These are phyloP conservation scores for Agrochola litura DNA, from an alignment of 2,888 invertebrate genomes.

Conservation along the genomic window DNA sequence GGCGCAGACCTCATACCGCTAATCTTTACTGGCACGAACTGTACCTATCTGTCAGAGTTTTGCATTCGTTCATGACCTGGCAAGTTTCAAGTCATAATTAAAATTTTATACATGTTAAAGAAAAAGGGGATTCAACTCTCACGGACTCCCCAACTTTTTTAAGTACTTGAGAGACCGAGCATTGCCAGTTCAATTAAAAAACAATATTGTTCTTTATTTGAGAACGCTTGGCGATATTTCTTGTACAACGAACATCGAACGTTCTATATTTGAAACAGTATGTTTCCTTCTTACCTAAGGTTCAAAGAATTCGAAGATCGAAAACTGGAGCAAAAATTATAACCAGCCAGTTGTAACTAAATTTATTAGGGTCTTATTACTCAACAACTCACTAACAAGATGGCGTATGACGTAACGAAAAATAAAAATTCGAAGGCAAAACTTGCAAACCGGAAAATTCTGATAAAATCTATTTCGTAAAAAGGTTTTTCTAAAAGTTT, in stretches of 20 bases:
- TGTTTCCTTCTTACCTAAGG: background rate
- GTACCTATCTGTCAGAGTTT: too few species aligned
- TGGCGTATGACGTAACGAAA: conserved; percentile 8
- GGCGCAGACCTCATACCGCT: too few species aligned
- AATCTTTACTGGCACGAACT: too few species aligned
- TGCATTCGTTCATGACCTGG: too few species aligned
- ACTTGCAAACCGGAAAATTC: conserved; percentile 7
- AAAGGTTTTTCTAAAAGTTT: conserved; percentile 25
- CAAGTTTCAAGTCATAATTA: too few species aligned
- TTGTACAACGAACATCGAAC: background rate
- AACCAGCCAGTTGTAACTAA: conserved; percentile 21
- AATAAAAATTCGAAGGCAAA: conserved; percentile 8
- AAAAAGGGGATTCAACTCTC: too few species aligned
- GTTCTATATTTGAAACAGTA: background rate
- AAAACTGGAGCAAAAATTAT: conserved; percentile 8
- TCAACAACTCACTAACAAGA: conserved; percentile 20
- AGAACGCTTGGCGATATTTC: background rate
- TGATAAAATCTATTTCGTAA: conserved; percentile 5
- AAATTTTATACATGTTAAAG: too few species aligned
- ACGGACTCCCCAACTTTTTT: too few species aligned
- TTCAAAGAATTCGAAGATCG: background rate
- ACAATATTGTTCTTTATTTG: background rate
- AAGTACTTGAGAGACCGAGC: background rate
- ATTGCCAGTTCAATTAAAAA: background rate
- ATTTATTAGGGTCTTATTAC: conserved; percentile 35